These are phyloP conservation scores for Brachypterus glaber DNA, from an alignment of 2,888 invertebrate species.

Conservation along the genomic window DNA sequence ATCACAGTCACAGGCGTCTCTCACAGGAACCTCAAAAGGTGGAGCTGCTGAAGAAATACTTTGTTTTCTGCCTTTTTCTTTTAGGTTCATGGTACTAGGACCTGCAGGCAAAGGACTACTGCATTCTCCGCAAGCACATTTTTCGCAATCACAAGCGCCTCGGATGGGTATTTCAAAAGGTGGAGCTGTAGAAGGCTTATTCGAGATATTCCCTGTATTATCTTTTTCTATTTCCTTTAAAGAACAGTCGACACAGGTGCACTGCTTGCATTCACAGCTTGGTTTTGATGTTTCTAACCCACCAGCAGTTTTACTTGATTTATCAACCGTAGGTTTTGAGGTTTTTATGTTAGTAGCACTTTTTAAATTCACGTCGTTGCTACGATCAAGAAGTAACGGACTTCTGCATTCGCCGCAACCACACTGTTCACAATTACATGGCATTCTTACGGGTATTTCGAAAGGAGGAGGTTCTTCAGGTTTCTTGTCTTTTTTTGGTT, in stretches of 20 bases:
- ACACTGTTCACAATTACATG: constrained; percentile 11
- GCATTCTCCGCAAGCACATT: constrained; percentile 7
- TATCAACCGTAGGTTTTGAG: neutral
- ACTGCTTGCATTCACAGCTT: too few relatives aligned
- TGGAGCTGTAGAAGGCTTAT: neutral
- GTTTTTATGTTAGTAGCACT: neutral
- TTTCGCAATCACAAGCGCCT: constrained; percentile 9
- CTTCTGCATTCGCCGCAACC: constrained; percentile 8
- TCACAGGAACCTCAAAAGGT: constrained; percentile 17
- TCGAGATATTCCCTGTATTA: neutral
- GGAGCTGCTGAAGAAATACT: too few relatives aligned
- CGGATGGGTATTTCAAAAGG: neutral
- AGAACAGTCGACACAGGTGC: too few relatives aligned
- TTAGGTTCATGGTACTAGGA: too few relatives aligned
- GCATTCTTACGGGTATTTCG: constrained; percentile 12
- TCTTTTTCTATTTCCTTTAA: constrained; percentile 5
- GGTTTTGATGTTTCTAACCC: neutral
- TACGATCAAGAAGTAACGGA: too few relatives aligned
- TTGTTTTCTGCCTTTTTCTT: too few relatives aligned
- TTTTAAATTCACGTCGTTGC: neutral
- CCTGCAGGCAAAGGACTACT: neutral
- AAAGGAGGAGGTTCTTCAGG: constrained; percentile 10
- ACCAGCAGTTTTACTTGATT: neutral
- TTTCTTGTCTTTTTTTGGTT: neutral
- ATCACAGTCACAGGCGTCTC: constrained; percentile 15